phyloP scores from a whole-genome alignment of 2,888 invertebrate genomes.

The Zaprionus lineosus region DNA sequence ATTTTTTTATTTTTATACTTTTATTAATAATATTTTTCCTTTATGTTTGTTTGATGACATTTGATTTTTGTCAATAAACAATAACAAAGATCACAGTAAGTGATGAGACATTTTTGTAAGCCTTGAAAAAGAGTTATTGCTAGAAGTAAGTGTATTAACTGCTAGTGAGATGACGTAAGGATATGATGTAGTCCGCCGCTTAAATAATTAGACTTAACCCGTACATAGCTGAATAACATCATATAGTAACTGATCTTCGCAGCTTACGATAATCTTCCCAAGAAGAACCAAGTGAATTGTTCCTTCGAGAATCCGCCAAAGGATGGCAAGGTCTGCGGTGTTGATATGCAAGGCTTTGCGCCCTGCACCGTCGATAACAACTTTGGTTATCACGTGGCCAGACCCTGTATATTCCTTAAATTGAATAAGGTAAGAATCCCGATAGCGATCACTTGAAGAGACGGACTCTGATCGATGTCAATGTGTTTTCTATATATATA shows the following conservation, averaged over 20 bases:
- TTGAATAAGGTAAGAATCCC: slow-evolving; percentile 94
- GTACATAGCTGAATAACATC: no score
- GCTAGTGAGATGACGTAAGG: no score
- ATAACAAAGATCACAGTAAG: slow-evolving; percentile 64
- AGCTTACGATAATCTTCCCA: slow-evolving; percentile 83
- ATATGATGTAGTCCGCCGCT: no score
- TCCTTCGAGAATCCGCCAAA: slow-evolving; percentile 85
- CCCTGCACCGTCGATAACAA: slow-evolving; percentile 90
- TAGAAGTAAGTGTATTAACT: no score
- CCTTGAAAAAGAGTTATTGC: slow-evolving; percentile 20
- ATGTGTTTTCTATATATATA: no score
- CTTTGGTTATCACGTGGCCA: slow-evolving; percentile 93
- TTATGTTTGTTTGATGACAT: slow-evolving; percentile 3
- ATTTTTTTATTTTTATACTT: not conserved
- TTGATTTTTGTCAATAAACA: slow-evolving; percentile 40
- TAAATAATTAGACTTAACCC: no score
- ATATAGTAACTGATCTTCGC: not conserved
- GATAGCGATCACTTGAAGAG: no score
- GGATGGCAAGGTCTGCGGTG: slow-evolving; percentile 91
- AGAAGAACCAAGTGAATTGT: slow-evolving; percentile 87
- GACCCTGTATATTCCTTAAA: slow-evolving; percentile 98
- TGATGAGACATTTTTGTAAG: slow-evolving; percentile 21
- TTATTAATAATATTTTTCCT: not conserved
- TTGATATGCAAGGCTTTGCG: slow-evolving; percentile 88
- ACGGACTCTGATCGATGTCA: no score